These are phyloP conservation scores for Porites australiensis DNA, from an alignment of 64 coral and sea anemone genomes.

Conservation along the genomic window DNA sequence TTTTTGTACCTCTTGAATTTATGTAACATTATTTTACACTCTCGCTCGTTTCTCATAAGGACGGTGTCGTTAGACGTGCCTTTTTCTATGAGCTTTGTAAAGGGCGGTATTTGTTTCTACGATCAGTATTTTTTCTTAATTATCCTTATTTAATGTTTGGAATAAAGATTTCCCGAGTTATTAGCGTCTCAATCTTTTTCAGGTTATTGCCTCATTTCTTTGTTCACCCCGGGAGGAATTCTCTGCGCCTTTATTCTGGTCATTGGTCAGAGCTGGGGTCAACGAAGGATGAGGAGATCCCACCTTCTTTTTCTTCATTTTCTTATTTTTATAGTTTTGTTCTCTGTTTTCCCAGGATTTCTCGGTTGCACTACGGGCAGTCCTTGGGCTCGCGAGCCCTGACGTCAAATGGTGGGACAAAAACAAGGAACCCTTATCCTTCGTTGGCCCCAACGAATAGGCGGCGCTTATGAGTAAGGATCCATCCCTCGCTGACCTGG, in stretches of 20 bases:
- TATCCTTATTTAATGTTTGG: background rate
- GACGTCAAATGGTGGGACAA: background rate
- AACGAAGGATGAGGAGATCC: slow-evolving; percentile 9
- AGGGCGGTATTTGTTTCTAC: no score
- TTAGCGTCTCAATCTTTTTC: no score
- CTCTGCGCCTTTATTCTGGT: slow-evolving; percentile 26
- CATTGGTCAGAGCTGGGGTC: background rate
- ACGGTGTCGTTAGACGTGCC: no score
- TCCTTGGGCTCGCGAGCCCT: background rate
- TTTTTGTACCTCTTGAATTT: no score
- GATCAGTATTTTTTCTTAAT: background rate
- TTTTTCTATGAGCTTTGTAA: no score
- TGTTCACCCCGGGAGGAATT: background rate
- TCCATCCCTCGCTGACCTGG: background rate
- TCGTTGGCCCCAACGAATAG: background rate
- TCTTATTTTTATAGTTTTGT: background rate
- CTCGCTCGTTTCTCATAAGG: no score
- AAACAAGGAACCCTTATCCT: slow-evolving; percentile 17
- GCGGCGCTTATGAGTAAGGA: background rate
- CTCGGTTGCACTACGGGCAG: no score
- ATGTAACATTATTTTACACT: no score
- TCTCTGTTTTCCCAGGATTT: no score
- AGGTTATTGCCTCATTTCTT: background rate
- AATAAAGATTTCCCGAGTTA: background rate
- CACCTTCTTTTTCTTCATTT: background rate